Evolutionary conservation across 2,888 invertebrate genomes (phyloP).

Genomic region (Mystacides longicornis): DNA sequence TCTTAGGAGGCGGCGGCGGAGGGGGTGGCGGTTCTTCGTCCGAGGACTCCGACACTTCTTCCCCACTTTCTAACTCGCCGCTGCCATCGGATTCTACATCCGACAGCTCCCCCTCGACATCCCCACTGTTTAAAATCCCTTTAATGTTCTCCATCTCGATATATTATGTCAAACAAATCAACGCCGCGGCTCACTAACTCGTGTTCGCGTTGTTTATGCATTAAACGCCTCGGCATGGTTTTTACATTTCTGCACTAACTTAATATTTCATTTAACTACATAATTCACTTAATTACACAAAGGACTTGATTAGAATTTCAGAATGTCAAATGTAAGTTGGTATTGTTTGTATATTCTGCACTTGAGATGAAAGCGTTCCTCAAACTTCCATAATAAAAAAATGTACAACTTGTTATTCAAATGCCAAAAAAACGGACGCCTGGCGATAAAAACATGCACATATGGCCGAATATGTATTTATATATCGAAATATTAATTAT

Average conservation of each 20-base stretch:
- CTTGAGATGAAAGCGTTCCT: slow-evolving; percentile 4
- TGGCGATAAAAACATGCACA: slow-evolving; percentile 10
- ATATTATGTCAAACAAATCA: slow-evolving; percentile 14
- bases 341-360: slow-evolving; percentile 16
- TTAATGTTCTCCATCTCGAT: slow-evolving; percentile 21
- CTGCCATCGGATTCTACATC: slow-evolving; percentile 27
- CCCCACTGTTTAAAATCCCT: slow-evolving; percentile 30
- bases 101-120: slow-evolving; percentile 31
- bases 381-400: neutral
- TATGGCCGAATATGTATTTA: slow-evolving; percentile 15
- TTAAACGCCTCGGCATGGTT: neutral
- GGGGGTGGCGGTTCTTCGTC: slow-evolving; percentile 41
- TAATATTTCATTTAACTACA: neutral
- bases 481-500: slow-evolving; percentile 22
- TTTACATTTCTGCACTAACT: neutral
- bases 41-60: slow-evolving; percentile 33
- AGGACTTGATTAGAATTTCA: slow-evolving; percentile 4
- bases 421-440: slow-evolving; percentile 10
- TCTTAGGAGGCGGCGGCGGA: slow-evolving; percentile 44
- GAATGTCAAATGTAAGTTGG: slow-evolving; percentile 18
- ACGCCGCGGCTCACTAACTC: slow-evolving; percentile 10
- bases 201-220: neutral
- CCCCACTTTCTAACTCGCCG: slow-evolving; percentile 28
- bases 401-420: slow-evolving; percentile 1
- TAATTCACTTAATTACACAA: slow-evolving; percentile 5